Evolutionary conservation across 2,888 invertebrate species (phyloP).

Genomic region (Melipona beecheii): DNA sequence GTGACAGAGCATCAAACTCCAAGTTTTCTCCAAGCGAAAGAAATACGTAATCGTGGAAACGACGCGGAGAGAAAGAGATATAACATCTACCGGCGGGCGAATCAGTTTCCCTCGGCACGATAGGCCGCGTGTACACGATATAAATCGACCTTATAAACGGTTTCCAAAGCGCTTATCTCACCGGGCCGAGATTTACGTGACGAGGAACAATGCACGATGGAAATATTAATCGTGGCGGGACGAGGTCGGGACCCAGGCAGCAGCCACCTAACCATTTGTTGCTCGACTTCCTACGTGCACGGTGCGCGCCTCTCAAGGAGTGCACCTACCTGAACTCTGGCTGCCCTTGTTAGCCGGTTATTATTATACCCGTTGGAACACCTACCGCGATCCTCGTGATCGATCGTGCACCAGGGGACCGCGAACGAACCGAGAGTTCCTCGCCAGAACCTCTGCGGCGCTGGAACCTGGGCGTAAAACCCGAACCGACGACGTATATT

Average conservation of each 20-base stretch:
- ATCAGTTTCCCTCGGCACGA: slow-evolving; percentile 1
- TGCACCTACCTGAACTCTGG: slow-evolving; percentile 70
- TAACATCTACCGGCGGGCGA: too few relatives aligned
- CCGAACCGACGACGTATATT: background rate
- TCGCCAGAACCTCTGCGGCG: slow-evolving; percentile 10
- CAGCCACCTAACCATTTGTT: slow-evolving; percentile 74
- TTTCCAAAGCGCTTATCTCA: slow-evolving; percentile 68
- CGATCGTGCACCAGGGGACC: slow-evolving; percentile 66
- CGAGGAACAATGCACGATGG: slow-evolving; percentile 77
- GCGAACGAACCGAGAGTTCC: slow-evolving; percentile 28
- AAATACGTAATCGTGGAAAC: slow-evolving; percentile 11
- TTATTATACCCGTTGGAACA: slow-evolving; percentile 71
- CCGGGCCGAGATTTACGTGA: slow-evolving; percentile 74
- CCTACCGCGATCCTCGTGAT: slow-evolving; percentile 72
- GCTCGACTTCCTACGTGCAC: slow-evolving; percentile 74
- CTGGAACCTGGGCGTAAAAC: slow-evolving; percentile 48
- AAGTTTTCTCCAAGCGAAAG: background rate
- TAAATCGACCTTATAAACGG: slow-evolving; percentile 68
- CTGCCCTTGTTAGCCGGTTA: slow-evolving; percentile 73
- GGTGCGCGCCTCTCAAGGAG: slow-evolving; percentile 6
- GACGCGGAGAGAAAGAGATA: background rate
- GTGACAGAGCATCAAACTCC: background rate
- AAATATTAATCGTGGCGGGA: slow-evolving; percentile 76
- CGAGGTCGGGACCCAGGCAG: slow-evolving; percentile 65
- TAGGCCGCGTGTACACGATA: slow-evolving; percentile 47